Conservation (phyloP, 2,888 invertebrate species). For the Eretmocerus hayati region DNA sequence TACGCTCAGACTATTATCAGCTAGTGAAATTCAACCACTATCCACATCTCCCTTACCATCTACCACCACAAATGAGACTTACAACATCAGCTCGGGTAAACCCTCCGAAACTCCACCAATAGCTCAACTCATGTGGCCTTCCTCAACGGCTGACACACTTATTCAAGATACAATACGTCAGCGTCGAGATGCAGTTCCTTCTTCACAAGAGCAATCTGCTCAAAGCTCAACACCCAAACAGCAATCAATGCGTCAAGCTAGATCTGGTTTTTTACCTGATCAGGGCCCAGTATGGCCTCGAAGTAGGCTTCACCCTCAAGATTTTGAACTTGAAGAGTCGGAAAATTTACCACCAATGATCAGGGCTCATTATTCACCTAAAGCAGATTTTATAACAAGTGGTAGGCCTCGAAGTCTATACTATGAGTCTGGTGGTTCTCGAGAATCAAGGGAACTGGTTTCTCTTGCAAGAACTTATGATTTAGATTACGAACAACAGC, state of each 20-base stretch:
- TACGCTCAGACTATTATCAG: too few species aligned
- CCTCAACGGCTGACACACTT: constrained; percentile 24
- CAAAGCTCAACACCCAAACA: constrained; percentile 39
- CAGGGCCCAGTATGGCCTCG: constrained; percentile 3
- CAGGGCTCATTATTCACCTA: constrained; percentile 31
- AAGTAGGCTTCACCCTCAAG: too few species aligned
- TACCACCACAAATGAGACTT: too few species aligned
- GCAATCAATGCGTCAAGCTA: constrained; percentile 29
- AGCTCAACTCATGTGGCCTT: constrained; percentile 28
- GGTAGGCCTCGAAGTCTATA: constrained; percentile 22
- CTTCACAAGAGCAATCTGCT: constrained; percentile 38
- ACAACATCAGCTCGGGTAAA: too few species aligned
- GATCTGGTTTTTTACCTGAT: constrained; percentile 19
- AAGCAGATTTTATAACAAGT: constrained; percentile 39
- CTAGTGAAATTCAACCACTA: too few species aligned
- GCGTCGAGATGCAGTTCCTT: constrained; percentile 35
- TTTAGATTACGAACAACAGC: constrained; percentile 32
- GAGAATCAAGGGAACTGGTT: constrained; percentile 35
- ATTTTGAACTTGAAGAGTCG: constrained; percentile 5
- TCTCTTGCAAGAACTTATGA: constrained; percentile 24
- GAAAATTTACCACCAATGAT: constrained; percentile 14
- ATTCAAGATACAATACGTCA: too few species aligned
- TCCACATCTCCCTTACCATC: too few species aligned
- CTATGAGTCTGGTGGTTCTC: constrained; percentile 29
- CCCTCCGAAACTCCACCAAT: too few species aligned